A percentile compares a stretch with the other conserved stretches of the same genome.
phyloP scores from a whole-genome alignment of 2,113 vertebrate genomes.

The human (Homo sapiens) region DNA sequence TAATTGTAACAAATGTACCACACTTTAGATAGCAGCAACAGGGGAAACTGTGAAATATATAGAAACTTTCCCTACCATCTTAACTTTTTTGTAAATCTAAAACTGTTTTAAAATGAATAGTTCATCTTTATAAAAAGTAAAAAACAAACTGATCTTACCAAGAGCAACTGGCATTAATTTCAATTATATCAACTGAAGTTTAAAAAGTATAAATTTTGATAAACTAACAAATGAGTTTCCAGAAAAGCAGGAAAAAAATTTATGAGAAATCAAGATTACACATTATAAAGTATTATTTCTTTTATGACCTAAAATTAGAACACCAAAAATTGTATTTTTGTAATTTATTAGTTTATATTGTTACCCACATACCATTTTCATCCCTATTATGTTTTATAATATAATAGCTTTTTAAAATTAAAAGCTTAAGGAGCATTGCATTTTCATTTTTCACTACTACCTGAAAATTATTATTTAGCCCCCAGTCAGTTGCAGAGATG shows the following conservation, averaged over 20 bases:
- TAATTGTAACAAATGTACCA: not conserved
- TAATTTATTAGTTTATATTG: not conserved
- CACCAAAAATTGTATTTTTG: not conserved
- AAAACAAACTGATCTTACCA: not conserved
- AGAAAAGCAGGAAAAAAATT: not conserved
- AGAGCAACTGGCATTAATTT: not conserved
- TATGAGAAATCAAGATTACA: not conserved
- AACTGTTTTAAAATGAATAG: not conserved
- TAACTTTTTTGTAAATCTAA: not conserved
- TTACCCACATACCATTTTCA: not conserved
- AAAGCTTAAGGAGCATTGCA: not conserved
- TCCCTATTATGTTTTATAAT: not conserved
- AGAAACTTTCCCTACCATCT: not conserved
- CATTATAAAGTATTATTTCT: not conserved
- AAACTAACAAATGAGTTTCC: not conserved
- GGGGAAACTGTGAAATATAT: not conserved
- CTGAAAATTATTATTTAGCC: not conserved
- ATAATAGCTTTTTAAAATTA: not conserved
- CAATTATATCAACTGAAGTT: not conserved
- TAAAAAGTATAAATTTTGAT: slow-evolving; percentile 18
- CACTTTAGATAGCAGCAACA: not conserved
- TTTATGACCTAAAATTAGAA: not conserved
- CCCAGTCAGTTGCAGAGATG: not conserved
- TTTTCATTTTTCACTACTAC: not conserved
- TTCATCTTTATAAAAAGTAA: not conserved